Evolutionary conservation across 2,888 invertebrate species (phyloP).

Genomic region (Thyatira batis): DNA sequence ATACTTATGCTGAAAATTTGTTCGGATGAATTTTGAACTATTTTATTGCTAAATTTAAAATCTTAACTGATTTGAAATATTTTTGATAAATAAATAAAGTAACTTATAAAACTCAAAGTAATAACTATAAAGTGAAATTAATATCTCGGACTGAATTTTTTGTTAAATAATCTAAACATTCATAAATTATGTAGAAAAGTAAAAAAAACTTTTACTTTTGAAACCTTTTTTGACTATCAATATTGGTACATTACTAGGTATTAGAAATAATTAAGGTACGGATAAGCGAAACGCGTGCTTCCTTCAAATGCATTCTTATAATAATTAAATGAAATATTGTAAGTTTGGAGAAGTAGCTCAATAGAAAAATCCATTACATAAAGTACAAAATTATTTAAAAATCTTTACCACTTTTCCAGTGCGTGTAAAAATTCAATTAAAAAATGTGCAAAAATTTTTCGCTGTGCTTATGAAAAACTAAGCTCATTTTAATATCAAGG

Average conservation of each 20-base stretch:
- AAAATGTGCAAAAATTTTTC: too few relatives aligned
- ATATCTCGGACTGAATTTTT: too few relatives aligned
- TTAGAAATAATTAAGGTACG: conserved; percentile 42
- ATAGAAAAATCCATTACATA: conserved; percentile 14
- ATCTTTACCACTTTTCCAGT: neutral
- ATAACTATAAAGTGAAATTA: too few relatives aligned
- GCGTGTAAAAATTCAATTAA: conserved; percentile 21
- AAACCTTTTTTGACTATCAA: neutral
- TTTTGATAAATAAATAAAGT: too few relatives aligned
- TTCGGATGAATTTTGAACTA: too few relatives aligned
- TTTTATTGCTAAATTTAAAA: too few relatives aligned
- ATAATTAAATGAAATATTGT: conserved; percentile 7
- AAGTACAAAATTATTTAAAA: conserved; percentile 45
- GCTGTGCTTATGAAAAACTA: neutral
- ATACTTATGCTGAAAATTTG: too few relatives aligned
- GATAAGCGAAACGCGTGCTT: conserved; percentile 72
- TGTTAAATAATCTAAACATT: too few relatives aligned
- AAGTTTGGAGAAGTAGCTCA: conserved; percentile 18
- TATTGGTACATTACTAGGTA: neutral
- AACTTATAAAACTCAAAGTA: too few relatives aligned
- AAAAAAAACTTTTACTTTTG: too few relatives aligned
- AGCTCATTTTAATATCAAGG: neutral
- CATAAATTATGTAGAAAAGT: neutral
- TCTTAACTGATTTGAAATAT: too few relatives aligned
- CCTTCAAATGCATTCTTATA: conserved; percentile 47